Conservation (phyloP, 2,797 vertebrate genomes). For the Spinus olivaceus region DNA sequence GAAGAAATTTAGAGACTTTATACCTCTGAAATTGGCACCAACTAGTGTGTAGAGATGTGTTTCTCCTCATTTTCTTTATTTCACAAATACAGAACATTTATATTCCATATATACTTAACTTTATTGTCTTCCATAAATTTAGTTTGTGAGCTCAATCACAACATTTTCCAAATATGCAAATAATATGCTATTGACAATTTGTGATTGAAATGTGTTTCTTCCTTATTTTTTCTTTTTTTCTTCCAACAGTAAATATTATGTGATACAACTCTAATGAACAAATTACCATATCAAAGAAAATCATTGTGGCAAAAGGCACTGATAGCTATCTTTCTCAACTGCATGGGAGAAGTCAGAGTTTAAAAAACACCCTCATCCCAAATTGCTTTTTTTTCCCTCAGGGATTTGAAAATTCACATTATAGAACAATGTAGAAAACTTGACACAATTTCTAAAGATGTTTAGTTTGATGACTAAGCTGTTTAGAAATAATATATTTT, state of each 20-base stretch:
- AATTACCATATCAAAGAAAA: conserved; percentile 3
- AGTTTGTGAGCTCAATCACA: neutral
- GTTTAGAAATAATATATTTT: neutral
- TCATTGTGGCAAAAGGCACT: neutral
- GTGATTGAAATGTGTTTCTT: neutral
- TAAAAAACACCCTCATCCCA: neutral
- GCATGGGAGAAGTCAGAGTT: neutral
- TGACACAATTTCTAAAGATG: neutral
- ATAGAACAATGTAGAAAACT: neutral
- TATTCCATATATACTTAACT: neutral
- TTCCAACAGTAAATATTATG: neutral
- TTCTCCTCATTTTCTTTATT: neutral
- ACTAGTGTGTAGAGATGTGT: neutral
- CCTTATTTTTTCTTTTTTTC: neutral
- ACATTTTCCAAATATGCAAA: neutral
- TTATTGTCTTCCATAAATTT: neutral
- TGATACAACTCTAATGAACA: neutral
- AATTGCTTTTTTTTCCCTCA: neutral
- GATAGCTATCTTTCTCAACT: neutral
- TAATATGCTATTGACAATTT: neutral
- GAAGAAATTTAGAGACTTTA: neutral
- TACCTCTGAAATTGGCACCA: neutral
- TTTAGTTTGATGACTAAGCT: neutral
- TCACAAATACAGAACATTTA: neutral
- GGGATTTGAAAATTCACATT: neutral